Evolutionary conservation across 2,797 vertebrate species (phyloP), one percentile per base, ranked within the genome.

Genomic region (Philypnodon macrostomus): DNA sequence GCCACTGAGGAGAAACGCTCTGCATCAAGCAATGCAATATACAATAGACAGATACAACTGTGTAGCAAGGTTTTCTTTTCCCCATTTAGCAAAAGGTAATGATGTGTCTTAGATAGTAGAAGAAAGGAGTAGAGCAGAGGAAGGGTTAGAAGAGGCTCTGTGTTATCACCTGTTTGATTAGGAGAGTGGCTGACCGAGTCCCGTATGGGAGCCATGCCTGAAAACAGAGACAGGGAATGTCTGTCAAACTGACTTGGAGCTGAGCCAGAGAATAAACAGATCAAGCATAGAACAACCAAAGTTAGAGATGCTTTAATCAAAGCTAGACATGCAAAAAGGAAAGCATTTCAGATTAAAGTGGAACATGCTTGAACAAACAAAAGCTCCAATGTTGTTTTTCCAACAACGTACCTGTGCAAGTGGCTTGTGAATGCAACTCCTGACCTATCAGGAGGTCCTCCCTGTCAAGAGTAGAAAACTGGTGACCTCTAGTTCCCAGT

Each of bases 141-240:
- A 14, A 54, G n/a, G 15, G 48, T 47, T 32, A 47, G 37, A 45
- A 51, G 58, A 53, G 39, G 66, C 58, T 54, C 64, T 67, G 63
- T 84, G 75, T 87, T 63, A 71, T 92, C 89, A 96, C 94, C 94
- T 95, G 94, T 93, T 91, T 93, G 94, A 90, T 94, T 96, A 92
- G 93, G 90, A 86, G 94, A 95, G 91, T 95, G 93, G 92, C 93
- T 95, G 91, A 94, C 93, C 88, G 93, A 93, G 86, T 95, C 93
- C 91, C 94, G 92, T 91, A 95, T 95, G 89, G 94, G 93, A 92
- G 94, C 93, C 94, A 96, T 95, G 91, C 91, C 94, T 94, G 47
- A 84, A 89, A 86, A 87, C 56, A 86, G 51, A 84, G 52, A 82
- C 84, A 81, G 70, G 24, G 67, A 79, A 79, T 83, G 77, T 79